Conservation (phyloP, 1,140 invertebrate species). For the Adoxophyes honmai region DNA sequence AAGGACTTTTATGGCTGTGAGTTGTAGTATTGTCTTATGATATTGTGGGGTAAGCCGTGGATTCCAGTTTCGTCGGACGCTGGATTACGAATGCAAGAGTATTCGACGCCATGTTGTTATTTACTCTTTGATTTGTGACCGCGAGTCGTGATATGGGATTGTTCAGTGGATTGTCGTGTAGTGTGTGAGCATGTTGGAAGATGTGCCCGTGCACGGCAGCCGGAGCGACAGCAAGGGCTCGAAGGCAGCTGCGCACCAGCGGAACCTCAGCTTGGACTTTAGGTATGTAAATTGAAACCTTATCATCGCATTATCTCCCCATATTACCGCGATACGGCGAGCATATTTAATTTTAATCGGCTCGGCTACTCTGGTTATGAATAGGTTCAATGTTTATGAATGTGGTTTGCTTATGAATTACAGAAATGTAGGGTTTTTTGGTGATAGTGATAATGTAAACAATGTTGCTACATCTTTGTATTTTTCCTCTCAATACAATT, state of each 20-base stretch:
- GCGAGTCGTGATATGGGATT: constrained; percentile 60
- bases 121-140: constrained; percentile 56
- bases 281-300: constrained; percentile 39
- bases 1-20: constrained; percentile 35
- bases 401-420: too few species aligned
- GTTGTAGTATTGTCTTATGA: constrained; percentile 16
- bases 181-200: constrained; percentile 71
- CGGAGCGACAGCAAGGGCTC: constrained; percentile 46
- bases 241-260: constrained; percentile 55
- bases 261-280: constrained; percentile 68
- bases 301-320: constrained; percentile 14
- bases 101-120: constrained; percentile 74
- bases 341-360: too few species aligned
- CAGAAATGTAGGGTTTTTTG: too few species aligned
- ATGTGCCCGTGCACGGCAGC: constrained; percentile 68
- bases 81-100: constrained; percentile 29
- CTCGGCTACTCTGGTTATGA: too few species aligned
- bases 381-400: too few species aligned
- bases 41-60: constrained; percentile 21
- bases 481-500: too few species aligned
- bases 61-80: constrained; percentile 12
- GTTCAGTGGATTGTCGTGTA: constrained; percentile 45
- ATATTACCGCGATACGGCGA: too few species aligned
- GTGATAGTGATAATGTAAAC: neutral
- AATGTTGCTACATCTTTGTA: neutral